Percentiles rank a stretch among this genome's conserved stretches.
These are phyloP conservation scores for Coptotermes formosanus DNA, from an alignment of 1,140 invertebrate genomes.

Conservation along the genomic window DNA sequence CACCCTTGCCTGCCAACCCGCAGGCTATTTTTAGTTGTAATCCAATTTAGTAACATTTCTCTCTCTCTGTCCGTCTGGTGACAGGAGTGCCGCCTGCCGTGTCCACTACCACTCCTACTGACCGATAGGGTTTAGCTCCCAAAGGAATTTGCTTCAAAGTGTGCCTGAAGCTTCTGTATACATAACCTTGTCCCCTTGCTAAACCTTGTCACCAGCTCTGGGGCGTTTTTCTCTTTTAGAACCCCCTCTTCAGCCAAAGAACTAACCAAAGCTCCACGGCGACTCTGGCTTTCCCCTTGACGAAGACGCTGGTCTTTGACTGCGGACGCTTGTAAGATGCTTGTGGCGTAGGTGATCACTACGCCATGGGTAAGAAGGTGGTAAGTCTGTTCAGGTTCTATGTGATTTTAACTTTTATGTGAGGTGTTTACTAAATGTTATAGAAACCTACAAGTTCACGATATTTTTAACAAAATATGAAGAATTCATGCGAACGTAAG, in stretches of 20 bases:
- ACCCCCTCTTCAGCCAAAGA: not conserved
- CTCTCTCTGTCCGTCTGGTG: not conserved
- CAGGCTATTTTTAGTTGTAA: conserved; percentile 13
- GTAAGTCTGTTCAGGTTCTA: too few species aligned
- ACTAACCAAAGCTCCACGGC: not conserved
- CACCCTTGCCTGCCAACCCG: conserved; percentile 8
- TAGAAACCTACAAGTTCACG: too few species aligned
- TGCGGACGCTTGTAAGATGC: not conserved
- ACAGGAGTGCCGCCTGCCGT: conserved; percentile 6
- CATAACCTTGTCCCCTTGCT: not conserved
- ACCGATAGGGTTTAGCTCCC: conserved; percentile 16
- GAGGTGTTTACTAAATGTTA: too few species aligned
- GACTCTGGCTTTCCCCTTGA: not conserved
- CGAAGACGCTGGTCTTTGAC: not conserved
- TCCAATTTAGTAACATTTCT: conserved; percentile 8
- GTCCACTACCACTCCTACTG: conserved; percentile 1
- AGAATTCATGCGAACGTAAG: too few species aligned
- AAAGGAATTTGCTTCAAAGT: conserved; percentile 13
- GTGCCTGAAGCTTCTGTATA: not conserved
- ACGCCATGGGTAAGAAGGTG: not conserved
- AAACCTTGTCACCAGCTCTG: conserved; percentile 6
- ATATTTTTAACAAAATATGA: too few species aligned
- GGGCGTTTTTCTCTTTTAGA: not conserved
- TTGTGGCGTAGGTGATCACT: not conserved
- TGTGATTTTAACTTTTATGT: too few species aligned